A percentile compares a stretch with the other conserved stretches of the same genome.
Evolutionary conservation across 23 tunicate genomes (phyloP).

Genomic region (Halocynthia roretzi): DNA sequence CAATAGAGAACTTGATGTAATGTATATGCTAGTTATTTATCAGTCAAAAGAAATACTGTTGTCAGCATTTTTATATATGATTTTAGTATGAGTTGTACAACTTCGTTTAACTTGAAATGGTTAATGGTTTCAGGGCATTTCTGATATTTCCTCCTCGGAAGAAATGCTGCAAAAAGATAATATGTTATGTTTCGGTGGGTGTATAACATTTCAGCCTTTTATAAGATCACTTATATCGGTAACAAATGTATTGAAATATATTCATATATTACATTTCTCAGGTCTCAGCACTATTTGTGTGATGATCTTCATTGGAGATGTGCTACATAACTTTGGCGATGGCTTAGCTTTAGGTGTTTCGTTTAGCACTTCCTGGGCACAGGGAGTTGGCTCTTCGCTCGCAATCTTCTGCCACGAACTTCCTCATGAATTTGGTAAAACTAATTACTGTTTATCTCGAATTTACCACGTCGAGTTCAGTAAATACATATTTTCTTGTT

Average conservation of each 20-base stretch:
- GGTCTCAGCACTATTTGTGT: constrained; percentile 51
- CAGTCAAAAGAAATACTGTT: too few species aligned
- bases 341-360: constrained; percentile 95
- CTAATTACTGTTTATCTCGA: neutral
- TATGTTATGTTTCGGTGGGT: constrained; percentile 7
- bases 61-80: too few species aligned
- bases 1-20: neutral
- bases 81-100: too few species aligned
- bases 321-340: constrained; percentile 87
- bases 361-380: constrained; percentile 52
- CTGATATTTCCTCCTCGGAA: neutral
- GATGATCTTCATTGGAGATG: constrained; percentile 77
- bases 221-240: too few species aligned
- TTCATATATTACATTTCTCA: neutral
- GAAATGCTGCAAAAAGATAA: constrained; percentile 1
- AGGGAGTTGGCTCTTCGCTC: constrained; percentile 78
- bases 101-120: too few species aligned
- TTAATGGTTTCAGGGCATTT: too few species aligned
- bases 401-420: constrained; percentile 95
- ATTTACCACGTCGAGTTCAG: neutral
- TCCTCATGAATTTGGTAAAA: constrained; percentile 96
- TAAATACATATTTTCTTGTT: neutral
- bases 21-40: too few species aligned
- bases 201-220: too few species aligned
- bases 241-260: too few species aligned